Evolutionary conservation across 2,113 vertebrate species (phyloP).

Genomic region (Oreotrochilus melanogaster): DNA sequence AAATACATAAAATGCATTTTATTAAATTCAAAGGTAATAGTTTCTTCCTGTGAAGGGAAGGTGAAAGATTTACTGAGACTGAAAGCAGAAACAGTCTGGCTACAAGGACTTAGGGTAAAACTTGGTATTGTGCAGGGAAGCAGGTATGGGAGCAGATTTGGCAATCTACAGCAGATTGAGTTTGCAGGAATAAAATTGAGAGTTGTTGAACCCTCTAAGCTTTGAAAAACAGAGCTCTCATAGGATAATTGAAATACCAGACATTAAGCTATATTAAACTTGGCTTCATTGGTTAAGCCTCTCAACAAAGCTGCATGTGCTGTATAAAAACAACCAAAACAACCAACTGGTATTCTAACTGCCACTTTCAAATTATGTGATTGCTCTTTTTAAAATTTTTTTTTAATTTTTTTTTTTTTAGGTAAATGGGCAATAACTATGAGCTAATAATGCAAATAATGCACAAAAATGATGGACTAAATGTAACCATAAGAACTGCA

Average conservation of each 20-base stretch:
- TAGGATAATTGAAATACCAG: conserved; percentile 36
- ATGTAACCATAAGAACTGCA: neutral
- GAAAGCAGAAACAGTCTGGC: neutral
- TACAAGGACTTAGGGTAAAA: neutral
- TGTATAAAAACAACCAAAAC: neutral
- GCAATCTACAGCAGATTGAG: neutral
- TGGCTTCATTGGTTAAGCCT: conserved; percentile 9
- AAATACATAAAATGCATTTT: conserved; percentile 40
- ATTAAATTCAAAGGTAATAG: neutral
- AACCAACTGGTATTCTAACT: neutral
- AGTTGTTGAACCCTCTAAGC: conserved; percentile 3
- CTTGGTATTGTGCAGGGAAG: neutral
- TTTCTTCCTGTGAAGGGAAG: conserved; percentile 31
- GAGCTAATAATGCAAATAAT: neutral
- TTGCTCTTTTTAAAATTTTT: neutral
- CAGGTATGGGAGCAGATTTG: neutral
- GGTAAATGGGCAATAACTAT: neutral
- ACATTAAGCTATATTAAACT: conserved; percentile 54
- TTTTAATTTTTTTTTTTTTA: neutral
- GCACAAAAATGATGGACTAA: neutral
- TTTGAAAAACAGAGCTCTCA: conserved; percentile 10
- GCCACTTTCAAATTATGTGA: neutral
- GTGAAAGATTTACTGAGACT: neutral
- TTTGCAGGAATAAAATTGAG: neutral
- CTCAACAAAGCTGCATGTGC: neutral